A percentile compares a stretch with the other conserved stretches of the same genome.
phyloP scores from a whole-genome alignment of 2,113 vertebrate genomes.

The Varanus komodoensis region DNA sequence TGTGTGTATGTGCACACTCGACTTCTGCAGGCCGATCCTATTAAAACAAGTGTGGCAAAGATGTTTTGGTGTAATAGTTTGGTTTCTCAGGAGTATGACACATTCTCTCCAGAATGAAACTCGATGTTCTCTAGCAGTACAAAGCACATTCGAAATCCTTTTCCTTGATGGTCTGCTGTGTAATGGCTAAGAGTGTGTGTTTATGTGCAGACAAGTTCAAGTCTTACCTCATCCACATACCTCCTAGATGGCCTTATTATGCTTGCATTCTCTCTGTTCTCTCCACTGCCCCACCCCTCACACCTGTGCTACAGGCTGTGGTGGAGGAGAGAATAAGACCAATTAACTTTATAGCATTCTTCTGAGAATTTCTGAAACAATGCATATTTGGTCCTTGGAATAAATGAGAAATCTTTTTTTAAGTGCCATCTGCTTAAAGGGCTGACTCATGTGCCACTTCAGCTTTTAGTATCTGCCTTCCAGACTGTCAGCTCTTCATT shows the following conservation, averaged over 20 bases:
- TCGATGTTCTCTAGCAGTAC: background rate
- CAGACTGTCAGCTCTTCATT: background rate
- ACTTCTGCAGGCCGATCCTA: too few species aligned
- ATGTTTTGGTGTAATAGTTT: too few species aligned
- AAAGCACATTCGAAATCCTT: slow-evolving; percentile 1
- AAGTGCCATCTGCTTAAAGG: background rate
- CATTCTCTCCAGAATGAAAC: background rate
- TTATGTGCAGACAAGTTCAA: background rate
- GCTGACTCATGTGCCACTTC: background rate
- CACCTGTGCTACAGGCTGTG: background rate
- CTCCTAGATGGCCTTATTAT: background rate
- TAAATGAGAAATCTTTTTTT: background rate
- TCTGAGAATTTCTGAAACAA: background rate
- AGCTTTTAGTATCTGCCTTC: background rate
- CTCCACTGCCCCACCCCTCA: too few species aligned
- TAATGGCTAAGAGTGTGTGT: background rate
- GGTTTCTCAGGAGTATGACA: slow-evolving; percentile 2
- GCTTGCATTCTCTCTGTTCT: background rate
- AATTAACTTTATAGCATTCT: background rate
- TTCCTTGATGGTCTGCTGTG: background rate
- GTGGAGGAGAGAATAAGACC: background rate
- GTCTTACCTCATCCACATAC: background rate
- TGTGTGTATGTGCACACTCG: too few species aligned
- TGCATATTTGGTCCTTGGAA: background rate
- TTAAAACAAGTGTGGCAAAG: background rate